Conservation (phyloP, 2,113 vertebrate species). For the Gobiocypris rarus region DNA sequence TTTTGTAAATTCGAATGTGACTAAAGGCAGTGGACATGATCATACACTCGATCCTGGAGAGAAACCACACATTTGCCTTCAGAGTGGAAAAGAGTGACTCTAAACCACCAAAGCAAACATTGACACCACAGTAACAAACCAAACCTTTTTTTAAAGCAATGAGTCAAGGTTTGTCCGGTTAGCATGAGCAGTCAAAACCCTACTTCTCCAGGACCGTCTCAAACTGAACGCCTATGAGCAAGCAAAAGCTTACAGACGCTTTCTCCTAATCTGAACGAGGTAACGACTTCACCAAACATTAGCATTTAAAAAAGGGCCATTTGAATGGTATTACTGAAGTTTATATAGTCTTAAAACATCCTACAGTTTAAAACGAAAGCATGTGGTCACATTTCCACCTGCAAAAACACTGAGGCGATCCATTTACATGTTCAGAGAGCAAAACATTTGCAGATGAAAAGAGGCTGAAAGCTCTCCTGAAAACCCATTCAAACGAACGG, state of each 20-base stretch:
- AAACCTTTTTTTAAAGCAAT: not conserved
- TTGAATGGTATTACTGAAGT: too few species aligned
- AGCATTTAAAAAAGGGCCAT: not conserved
- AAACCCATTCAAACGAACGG: conserved; percentile 11
- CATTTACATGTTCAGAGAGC: not conserved
- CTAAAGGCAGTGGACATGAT: too few species aligned
- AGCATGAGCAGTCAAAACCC: too few species aligned
- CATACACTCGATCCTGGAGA: not conserved
- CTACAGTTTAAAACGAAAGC: not conserved
- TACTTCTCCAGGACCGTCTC: too few species aligned
- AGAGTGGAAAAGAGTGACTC: not conserved
- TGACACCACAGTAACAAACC: not conserved
- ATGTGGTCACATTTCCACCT: not conserved
- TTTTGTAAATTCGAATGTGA: not conserved
- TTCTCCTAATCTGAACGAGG: not conserved
- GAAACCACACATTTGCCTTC: not conserved
- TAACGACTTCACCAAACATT: not conserved
- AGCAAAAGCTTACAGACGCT: not conserved
- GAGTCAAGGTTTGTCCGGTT: too few species aligned
- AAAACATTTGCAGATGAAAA: conserved; percentile 30
- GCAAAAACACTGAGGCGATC: not conserved
- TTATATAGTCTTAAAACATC: not conserved
- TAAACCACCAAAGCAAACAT: not conserved
- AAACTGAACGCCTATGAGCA: not conserved
- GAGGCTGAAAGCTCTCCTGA: conserved; percentile 24